phyloP scores from a whole-genome alignment of 2,888 invertebrate species.

The Timandra comae region DNA sequence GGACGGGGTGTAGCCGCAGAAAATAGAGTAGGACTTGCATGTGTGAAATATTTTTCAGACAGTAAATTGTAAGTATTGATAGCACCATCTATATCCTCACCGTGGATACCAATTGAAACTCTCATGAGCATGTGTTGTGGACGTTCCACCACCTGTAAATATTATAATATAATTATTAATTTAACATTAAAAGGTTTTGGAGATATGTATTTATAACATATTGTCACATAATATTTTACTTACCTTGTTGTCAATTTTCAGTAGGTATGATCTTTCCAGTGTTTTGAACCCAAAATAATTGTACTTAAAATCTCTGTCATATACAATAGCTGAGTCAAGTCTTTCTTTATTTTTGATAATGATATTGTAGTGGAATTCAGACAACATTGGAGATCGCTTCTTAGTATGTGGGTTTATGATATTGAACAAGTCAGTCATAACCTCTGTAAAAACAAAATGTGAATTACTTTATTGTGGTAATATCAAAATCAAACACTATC shows the following conservation, averaged over 20 bases:
- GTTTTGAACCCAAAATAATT: conserved; percentile 99
- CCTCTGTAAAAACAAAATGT: conserved; percentile 80
- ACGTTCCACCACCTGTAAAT: conserved; percentile 86
- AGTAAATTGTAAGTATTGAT: conserved; percentile 97
- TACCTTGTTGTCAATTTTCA: conserved; percentile 91
- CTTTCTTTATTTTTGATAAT: conserved; percentile 91
- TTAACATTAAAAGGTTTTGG: too few species aligned
- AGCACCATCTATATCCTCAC: conserved; percentile 92
- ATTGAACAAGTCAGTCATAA: conserved; percentile 90
- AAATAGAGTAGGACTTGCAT: conserved; percentile 98
- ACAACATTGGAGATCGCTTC: conserved; percentile 88
- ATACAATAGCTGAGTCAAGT: conserved; percentile 96
- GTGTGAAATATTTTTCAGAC: conserved; percentile 97
- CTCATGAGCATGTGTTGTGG: conserved; percentile 99
- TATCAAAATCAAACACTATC: neutral
- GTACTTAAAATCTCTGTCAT: conserved; percentile 97
- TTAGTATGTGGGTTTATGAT: conserved; percentile 85
- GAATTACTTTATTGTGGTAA: conserved; percentile 1
- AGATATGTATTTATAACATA: too few species aligned
- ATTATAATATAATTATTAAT: conserved; percentile 2
- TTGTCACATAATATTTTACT: too few species aligned
- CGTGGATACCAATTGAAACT: conserved; percentile 97
- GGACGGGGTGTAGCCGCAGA: conserved; percentile 94
- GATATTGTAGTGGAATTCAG: conserved; percentile 86
- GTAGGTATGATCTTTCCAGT: conserved; percentile 94